phyloP scores from a whole-genome alignment of 2,888 invertebrate species.

The Drosophila neonasuta region DNA sequence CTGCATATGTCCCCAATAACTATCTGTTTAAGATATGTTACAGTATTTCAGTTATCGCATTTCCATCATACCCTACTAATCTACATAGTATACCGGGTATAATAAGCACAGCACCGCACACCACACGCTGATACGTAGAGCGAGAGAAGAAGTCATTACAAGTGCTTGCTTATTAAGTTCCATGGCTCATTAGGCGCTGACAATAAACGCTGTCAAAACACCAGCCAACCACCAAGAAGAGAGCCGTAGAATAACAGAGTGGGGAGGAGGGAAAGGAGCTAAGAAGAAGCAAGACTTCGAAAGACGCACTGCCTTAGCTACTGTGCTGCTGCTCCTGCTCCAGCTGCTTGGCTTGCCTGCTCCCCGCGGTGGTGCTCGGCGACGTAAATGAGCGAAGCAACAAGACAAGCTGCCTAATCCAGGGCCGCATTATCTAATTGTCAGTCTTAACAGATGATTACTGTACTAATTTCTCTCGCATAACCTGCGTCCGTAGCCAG shows the following conservation, averaged over 20 bases:
- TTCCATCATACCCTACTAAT: not conserved
- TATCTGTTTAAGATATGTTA: no score
- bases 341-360: not conserved
- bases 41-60: no score
- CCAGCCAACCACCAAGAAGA: constrained; percentile 30
- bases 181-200: constrained; percentile 75
- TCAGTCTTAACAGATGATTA: constrained; percentile 73
- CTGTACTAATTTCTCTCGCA: constrained; percentile 71
- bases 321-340: not conserved
- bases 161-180: constrained; percentile 76
- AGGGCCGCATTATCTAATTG: constrained; percentile 71
- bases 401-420: constrained; percentile 61
- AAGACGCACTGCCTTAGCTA: not conserved
- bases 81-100: not conserved
- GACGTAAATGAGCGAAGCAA: constrained; percentile 30
- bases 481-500: constrained; percentile 42
- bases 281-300: not conserved
- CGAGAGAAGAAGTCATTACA: constrained; percentile 66
- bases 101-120: not conserved
- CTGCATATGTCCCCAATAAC: no score
- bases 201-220: constrained; percentile 70
- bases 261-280: not conserved
- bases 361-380: constrained; percentile 30
- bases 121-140: not conserved
- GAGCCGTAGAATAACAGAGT: not conserved